phyloP scores from a whole-genome alignment of 2,797 vertebrate species.

The Eospalax fontanierii region DNA sequence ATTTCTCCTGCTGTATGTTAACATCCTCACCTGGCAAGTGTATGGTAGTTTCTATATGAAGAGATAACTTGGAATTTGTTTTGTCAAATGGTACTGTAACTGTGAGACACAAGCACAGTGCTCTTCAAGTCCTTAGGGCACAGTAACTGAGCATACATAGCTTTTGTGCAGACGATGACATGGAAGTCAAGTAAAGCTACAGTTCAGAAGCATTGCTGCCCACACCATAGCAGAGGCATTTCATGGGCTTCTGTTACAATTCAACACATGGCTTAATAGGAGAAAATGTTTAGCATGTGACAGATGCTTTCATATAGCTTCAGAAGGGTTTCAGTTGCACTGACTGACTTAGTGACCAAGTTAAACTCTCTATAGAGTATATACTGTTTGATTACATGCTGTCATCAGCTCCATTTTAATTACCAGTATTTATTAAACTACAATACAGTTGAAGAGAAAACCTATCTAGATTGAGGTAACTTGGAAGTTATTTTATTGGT shows the following conservation, averaged over 20 bases:
- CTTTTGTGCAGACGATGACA: background rate
- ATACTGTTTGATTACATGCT: background rate
- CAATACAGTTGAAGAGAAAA: background rate
- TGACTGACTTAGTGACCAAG: slow-evolving; percentile 4
- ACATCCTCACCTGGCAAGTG: background rate
- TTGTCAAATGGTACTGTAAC: background rate
- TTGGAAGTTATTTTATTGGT: background rate
- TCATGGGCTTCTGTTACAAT: background rate
- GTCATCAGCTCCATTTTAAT: background rate
- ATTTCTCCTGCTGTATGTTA: background rate
- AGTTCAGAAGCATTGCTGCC: background rate
- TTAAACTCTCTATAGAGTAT: background rate
- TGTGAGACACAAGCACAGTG: background rate
- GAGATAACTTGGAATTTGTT: background rate
- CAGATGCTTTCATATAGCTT: slow-evolving; percentile 9
- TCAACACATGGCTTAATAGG: background rate
- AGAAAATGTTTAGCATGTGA: background rate
- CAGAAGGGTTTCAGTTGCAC: background rate
- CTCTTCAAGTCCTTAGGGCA: background rate
- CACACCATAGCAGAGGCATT: background rate
- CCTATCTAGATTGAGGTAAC: background rate
- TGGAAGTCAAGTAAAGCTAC: background rate
- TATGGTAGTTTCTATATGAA: background rate
- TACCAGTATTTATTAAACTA: background rate
- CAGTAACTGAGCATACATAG: fast-evolving